Evolutionary conservation across 2,113 vertebrate species (phyloP), one percentile per base, ranked within the genome.

Genomic region (Gopherus evgoodei): DNA sequence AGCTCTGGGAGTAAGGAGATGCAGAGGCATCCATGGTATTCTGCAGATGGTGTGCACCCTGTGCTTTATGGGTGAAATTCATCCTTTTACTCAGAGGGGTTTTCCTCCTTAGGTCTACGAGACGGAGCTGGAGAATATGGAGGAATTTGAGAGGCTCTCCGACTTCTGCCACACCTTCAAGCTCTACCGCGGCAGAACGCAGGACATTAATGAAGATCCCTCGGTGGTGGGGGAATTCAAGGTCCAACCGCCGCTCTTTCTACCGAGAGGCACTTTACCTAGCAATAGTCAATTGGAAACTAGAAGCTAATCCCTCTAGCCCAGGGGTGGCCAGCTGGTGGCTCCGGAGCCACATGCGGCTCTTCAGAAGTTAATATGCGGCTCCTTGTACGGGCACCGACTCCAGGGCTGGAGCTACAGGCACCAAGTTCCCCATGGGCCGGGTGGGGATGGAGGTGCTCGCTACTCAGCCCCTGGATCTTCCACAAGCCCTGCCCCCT

Each of bases 141-240:
- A 99, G 14, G 99, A 94, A 7, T 99, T 99, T 0, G 98, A 98
- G 57, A 98, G 98, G 0, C 98, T 99, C 65, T 98, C 99, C 0
- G 99, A 99, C 94, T 99, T 99, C 98, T 99, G 99, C 94, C 98
- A 99, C 88, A 99, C 99, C 4, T 99, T 99, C 97, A 99, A 98
- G 88, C 98, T 99, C 16, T 98, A 98, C 87, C 98, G 99, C 17
- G 99, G 99, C 47, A 99, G 98, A 92, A 98, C 97, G 17, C 98
- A 99, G 90, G 99, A 99, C 50, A 98, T 98, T 4, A 98, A 62
- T 1, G 99, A 99, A 0, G 99, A 99, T 69, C 99, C 99, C 0
- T 99, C 99, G 0, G 98, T 99, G 0, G 99, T 99, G 25, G 99
- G 99, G 47, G 99, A 99, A 92, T 99, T 99, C 97, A 99, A 99